Percentiles rank a stretch among this genome's conserved stretches.
Evolutionary conservation across 2,888 invertebrate species (phyloP).

Genomic region (Zaprionus lineosus): DNA sequence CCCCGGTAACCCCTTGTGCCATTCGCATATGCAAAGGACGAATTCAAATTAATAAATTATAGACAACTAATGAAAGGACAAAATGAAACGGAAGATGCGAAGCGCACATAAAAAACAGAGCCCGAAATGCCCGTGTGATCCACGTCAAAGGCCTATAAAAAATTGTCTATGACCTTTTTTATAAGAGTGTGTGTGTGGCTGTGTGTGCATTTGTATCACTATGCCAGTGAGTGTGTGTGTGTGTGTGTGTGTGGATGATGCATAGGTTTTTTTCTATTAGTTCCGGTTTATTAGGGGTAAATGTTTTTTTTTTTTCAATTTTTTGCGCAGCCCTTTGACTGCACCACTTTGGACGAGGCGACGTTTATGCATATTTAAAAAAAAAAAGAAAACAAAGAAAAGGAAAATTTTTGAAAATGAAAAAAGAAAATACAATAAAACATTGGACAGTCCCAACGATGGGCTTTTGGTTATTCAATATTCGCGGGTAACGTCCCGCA

Average conservation of each 20-base stretch:
- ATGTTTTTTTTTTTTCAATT: constrained; percentile 37
- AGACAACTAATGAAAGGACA: constrained; percentile 68
- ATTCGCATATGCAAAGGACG: constrained; percentile 73
- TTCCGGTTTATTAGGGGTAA: constrained; percentile 76
- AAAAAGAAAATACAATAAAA: background rate
- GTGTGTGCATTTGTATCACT: background rate
- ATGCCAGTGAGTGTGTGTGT: constrained; percentile 11
- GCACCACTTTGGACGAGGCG: constrained; percentile 71
- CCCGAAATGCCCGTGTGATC: constrained; percentile 45
- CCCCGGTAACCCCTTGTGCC: constrained; percentile 54
- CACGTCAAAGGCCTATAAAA: constrained; percentile 73
- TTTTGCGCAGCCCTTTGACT: constrained; percentile 65
- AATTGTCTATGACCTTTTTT: constrained; percentile 70
- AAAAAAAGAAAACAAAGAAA: constrained; percentile 10
- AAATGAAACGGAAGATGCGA: constrained; percentile 41
- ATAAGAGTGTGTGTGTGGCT: background rate
- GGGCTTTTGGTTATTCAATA: constrained; percentile 67
- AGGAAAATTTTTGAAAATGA: background rate
- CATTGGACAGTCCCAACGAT: constrained; percentile 22
- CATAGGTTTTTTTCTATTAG: constrained; percentile 62
- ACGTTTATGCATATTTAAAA: constrained; percentile 64
- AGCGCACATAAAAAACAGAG: constrained; percentile 16
- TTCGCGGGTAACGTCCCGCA: constrained; percentile 66
- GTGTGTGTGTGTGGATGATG: constrained; percentile 15
- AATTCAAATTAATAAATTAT: constrained; percentile 77